Base-by-base conservation (phyloP, 92 coral and sea anemone genomes). In the Porites rus region DNA sequence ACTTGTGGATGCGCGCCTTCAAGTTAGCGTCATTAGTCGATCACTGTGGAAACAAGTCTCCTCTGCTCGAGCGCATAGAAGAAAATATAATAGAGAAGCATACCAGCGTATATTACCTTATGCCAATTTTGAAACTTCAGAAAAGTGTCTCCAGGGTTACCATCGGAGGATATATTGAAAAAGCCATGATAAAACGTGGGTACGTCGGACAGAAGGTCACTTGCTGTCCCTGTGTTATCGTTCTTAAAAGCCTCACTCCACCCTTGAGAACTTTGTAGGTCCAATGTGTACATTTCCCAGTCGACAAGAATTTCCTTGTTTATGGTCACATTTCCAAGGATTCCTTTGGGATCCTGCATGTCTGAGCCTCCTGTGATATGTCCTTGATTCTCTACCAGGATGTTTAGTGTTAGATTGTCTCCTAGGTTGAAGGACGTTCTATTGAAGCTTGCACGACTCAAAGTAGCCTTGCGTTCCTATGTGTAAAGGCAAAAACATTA, bases 321-420 rank as follows among this genome's bases (percentile, higher is more conserved):
- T 20, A 96, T 77, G 76, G 96, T 91, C 12, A 96, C 98, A 87
- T 94, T 96, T 22, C 94, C 92, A 60, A 96, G 81, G 75, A 96
- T 88, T 53, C 98, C 98, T 92, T 96, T 96, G 19, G 93, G 96
- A 78, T 96, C 98, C 69, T 89, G 90, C 51, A 96, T 80, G 69
- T 79, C 88, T 19, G 93, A 87, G n/a, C 96, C 98, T 73, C 85
- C 89, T 78, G 90, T 92, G 10, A 91, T 78, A 58, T 90, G 95
- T 7, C 98, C 98, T 90, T 90, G 91, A 85, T 96, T 96, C 83
- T 96, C 98, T 11, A 96, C 91, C 61, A 96, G 86, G 50, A 94
- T 92, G 70, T 88, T 80, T 58, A 94, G 91, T 46, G 80, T 78
- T 16, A 94, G 93, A 76, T 81, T 84, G 3, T 79, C 9, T 53